Percentiles rank a stretch among this genome's conserved stretches.
phyloP scores from a whole-genome alignment of 2,797 vertebrate species.

The Labeo calbasu region DNA sequence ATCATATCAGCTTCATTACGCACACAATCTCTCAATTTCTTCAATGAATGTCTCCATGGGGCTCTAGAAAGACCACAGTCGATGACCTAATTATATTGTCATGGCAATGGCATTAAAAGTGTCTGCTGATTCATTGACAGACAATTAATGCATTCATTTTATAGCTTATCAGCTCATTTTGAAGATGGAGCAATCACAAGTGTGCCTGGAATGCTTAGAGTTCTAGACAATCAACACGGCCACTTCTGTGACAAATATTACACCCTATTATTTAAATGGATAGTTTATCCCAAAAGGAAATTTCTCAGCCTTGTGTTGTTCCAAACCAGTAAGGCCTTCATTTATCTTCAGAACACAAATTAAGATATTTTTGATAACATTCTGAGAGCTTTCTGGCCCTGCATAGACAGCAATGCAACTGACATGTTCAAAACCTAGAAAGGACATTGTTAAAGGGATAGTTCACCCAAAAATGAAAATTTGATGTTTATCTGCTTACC shows the following conservation, averaged over 20 bases:
- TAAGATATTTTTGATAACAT: too few species aligned
- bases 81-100: conserved; percentile 36
- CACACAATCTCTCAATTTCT: background rate
- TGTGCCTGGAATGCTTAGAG: too few species aligned
- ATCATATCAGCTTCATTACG: background rate
- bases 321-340: too few species aligned
- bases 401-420: too few species aligned
- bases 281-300: too few species aligned
- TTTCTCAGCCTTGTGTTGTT: too few species aligned
- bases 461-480: too few species aligned
- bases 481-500: too few species aligned
- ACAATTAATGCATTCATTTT: background rate
- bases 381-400: too few species aligned
- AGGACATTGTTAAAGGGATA: too few species aligned
- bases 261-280: background rate
- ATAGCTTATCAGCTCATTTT: background rate
- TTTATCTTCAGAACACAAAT: too few species aligned
- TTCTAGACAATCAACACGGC: background rate
- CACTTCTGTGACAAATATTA: background rate
- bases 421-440: too few species aligned
- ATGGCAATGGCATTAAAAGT: conserved; percentile 33
- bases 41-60: background rate
- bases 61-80: background rate
- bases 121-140: conserved; percentile 10
- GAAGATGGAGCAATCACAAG: background rate